phyloP scores from a whole-genome alignment of 2,113 vertebrate genomes.

The Neoarius graeffei region DNA sequence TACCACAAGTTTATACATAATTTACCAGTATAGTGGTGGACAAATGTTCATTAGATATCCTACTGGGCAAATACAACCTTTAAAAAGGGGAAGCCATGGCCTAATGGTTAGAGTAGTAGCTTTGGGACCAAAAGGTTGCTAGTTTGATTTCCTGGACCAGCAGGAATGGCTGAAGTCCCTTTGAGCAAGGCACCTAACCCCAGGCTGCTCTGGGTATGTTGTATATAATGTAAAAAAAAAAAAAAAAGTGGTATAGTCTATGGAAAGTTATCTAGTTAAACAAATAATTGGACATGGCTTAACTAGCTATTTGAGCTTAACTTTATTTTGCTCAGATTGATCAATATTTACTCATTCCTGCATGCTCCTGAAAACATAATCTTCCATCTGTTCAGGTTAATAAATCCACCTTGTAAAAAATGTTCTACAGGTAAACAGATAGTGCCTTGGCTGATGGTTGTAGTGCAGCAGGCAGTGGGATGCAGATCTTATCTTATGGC shows the following conservation, averaged over 20 bases:
- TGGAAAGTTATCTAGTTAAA: neutral
- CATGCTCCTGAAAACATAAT: neutral
- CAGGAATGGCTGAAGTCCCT: no score
- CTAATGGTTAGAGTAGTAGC: no score
- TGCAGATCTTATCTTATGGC: no score
- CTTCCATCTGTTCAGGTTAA: neutral
- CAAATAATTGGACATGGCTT: neutral
- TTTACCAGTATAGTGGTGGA: neutral
- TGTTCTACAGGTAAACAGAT: neutral
- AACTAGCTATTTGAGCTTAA: neutral
- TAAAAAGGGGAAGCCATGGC: no score
- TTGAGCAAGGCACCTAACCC: no score
- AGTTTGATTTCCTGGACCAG: no score
- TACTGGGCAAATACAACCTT: neutral
- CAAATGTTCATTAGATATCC: neutral
- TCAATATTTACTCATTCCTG: neutral
- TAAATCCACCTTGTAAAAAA: neutral
- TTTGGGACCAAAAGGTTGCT: no score
- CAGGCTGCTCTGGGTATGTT: no score
- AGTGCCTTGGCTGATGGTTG: neutral
- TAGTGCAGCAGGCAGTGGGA: neutral
- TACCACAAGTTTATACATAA: conserved; percentile 29
- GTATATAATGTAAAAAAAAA: no score
- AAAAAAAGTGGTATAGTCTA: neutral
- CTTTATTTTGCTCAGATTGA: neutral